Percentiles rank a stretch among this genome's conserved stretches.
phyloP scores from a whole-genome alignment of 35 echinoderm and acorn worm species.

The Antedon bifida region DNA sequence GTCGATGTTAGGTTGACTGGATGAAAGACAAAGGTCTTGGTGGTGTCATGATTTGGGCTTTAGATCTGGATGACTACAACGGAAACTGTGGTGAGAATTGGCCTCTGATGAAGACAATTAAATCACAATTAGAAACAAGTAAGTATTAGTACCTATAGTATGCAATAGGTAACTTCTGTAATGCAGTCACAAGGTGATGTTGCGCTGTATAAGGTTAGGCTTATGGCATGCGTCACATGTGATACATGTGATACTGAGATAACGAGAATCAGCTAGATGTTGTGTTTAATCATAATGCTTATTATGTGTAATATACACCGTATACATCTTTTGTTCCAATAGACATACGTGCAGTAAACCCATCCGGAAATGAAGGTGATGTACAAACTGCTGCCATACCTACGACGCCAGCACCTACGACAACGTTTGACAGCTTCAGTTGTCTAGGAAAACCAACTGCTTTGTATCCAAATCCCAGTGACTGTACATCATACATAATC shows the following conservation, averaged over 20 bases:
- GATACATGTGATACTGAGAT: no score
- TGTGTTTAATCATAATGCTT: no score
- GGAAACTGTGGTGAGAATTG: conserved; percentile 12
- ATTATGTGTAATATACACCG: no score
- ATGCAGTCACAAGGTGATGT: no score
- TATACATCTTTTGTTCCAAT: no score
- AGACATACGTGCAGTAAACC: not conserved
- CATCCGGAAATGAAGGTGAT: no score
- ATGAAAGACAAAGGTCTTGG: conserved; percentile 16
- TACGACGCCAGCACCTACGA: no score
- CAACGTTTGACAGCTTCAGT: not conserved
- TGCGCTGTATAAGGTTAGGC: no score
- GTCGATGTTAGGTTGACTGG: conserved; percentile 18
- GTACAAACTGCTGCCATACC: not conserved
- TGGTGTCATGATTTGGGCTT: conserved; percentile 30
- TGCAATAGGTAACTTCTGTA: not conserved
- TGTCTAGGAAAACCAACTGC: not conserved
- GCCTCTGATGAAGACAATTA: conserved; percentile 28
- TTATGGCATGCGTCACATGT: no score
- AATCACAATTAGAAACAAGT: not conserved
- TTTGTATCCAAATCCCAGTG: not conserved
- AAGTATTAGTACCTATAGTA: not conserved
- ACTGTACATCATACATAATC: not conserved
- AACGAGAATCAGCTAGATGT: no score
- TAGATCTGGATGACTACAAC: conserved; percentile 36